A percentile compares a stretch with the other conserved stretches of the same genome.
Evolutionary conservation across 2,888 invertebrate genomes (phyloP).

Genomic region (Hartigia nigra): DNA sequence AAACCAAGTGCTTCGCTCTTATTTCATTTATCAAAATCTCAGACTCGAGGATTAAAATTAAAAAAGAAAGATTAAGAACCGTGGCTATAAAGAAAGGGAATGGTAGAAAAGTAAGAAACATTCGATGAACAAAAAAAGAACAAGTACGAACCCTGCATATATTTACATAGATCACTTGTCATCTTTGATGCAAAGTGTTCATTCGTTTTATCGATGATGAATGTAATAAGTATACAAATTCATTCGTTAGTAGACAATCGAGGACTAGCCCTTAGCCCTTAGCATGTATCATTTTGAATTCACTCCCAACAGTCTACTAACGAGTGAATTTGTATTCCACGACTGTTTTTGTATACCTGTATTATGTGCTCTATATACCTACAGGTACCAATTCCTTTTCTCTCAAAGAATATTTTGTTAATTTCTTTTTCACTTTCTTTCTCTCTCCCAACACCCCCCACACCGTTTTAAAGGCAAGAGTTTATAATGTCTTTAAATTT

Average conservation of each 20-base stretch:
- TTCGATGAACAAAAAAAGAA: no score
- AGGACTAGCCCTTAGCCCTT: not conserved
- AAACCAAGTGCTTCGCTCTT: no score
- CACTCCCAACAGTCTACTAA: not conserved
- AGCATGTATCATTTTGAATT: not conserved
- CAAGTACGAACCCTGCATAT: not conserved
- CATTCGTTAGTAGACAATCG: not conserved
- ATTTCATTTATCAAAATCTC: no score
- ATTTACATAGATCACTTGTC: not conserved
- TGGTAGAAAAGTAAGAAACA: no score
- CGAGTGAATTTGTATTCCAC: not conserved
- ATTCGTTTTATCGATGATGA: not conserved
- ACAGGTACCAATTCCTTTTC: not conserved
- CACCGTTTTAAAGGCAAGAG: not conserved
- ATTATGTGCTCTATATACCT: not conserved
- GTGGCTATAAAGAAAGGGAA: no score
- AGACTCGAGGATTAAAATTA: no score
- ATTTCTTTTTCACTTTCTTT: not conserved
- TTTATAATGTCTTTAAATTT: not conserved
- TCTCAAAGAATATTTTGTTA: not conserved
- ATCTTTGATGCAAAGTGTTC: not conserved
- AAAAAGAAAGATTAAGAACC: no score
- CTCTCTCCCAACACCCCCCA: no score
- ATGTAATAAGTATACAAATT: not conserved
- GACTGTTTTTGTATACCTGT: not conserved